These are phyloP conservation scores for Myotis planiceps DNA, from an alignment of 2,797 vertebrate species.

Conservation along the genomic window DNA sequence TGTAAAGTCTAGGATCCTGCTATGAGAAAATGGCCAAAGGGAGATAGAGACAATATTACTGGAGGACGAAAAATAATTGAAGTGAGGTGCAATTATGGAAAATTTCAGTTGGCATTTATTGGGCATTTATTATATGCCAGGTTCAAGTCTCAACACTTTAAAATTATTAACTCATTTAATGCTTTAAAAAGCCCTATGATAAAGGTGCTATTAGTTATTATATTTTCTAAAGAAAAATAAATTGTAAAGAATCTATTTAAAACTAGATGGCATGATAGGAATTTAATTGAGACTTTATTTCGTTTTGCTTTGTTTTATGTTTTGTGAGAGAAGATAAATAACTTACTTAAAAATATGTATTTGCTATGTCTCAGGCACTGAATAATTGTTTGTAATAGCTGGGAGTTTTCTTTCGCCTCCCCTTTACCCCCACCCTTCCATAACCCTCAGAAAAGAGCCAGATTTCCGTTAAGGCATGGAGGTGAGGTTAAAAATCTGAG, in stretches of 20 bases:
- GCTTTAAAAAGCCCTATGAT: neutral
- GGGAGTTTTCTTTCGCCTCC: accelerated
- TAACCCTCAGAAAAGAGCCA: neutral
- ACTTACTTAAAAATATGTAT: neutral
- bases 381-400: neutral
- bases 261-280: neutral
- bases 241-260: neutral
- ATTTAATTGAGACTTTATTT: neutral
- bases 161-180: neutral
- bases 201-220: neutral
- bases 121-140: neutral
- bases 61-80: neutral
- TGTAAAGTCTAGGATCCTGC: neutral
- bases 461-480: neutral
- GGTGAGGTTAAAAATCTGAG: neutral
- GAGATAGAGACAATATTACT: neutral
- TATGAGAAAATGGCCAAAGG: neutral
- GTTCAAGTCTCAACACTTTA: neutral
- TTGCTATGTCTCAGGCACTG: neutral
- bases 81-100: neutral
- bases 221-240: neutral
- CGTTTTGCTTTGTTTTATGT: constrained; percentile 7
- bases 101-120: neutral
- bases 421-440: neutral
- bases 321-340: neutral